Evolutionary conservation across 2,888 invertebrate genomes (phyloP).

Genomic region (Hydrotaea cyrtoneurina): DNA sequence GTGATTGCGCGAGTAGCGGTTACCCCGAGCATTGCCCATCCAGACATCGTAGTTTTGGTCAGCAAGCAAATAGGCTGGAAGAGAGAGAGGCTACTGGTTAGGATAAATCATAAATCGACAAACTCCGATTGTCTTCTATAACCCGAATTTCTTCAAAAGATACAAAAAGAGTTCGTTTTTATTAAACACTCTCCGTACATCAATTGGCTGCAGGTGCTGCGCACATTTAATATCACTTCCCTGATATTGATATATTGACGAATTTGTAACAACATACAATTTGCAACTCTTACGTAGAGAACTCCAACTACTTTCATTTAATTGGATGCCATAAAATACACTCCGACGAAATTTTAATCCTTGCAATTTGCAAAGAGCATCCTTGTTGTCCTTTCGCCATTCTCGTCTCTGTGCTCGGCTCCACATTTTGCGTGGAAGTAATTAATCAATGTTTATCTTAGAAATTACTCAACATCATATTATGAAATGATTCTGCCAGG

Average conservation of each 20-base stretch:
- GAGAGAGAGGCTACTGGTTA: no score
- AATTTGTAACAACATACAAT: not conserved
- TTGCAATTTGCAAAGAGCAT: slow-evolving; percentile 52
- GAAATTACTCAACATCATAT: slow-evolving; percentile 62
- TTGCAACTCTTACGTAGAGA: not conserved
- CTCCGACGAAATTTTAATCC: slow-evolving; percentile 46
- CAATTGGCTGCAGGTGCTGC: no score
- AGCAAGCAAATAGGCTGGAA: slow-evolving; percentile 81
- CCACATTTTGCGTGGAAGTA: slow-evolving; percentile 53
- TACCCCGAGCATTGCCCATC: slow-evolving; percentile 80
- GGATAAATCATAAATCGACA: no score
- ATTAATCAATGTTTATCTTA: slow-evolving; percentile 65
- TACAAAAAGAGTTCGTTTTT: no score
- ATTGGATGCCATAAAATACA: slow-evolving; percentile 33
- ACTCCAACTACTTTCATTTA: slow-evolving; percentile 26
- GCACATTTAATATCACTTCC: not conserved
- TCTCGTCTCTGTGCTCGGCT: not conserved
- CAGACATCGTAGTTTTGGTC: slow-evolving; percentile 81
- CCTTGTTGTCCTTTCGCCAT: slow-evolving; percentile 46
- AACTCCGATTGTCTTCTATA: no score
- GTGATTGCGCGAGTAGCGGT: slow-evolving; percentile 80
- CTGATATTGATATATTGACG: not conserved
- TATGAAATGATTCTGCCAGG: slow-evolving; percentile 40
- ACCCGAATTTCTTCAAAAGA: no score
- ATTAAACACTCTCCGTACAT: no score